Percentiles rank a stretch among this genome's conserved stretches.
Conservation (phyloP, 1,140 invertebrate species). For the Psilanteris sp. region DNA sequence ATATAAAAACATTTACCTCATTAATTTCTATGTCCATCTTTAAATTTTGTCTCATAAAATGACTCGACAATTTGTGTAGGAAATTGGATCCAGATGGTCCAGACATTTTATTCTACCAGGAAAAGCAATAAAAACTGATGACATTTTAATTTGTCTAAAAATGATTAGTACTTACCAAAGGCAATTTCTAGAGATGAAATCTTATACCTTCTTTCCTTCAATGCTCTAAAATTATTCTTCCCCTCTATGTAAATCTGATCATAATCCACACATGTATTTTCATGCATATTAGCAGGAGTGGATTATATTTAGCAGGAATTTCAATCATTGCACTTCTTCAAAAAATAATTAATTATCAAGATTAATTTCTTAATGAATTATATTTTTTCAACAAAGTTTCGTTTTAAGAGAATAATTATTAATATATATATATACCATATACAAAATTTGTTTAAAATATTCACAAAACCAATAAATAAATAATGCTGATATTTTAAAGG, state of each 20-base stretch:
- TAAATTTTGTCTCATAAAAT: constrained; percentile 37
- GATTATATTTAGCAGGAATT: constrained; percentile 74
- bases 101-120: constrained; percentile 23
- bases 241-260: constrained; percentile 54
- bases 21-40: constrained; percentile 56
- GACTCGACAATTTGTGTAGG: constrained; percentile 62
- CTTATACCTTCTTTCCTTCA: constrained; percentile 28
- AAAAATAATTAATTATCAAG: constrained; percentile 13
- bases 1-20: no score
- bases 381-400: background rate
- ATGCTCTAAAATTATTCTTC: constrained; percentile 66
- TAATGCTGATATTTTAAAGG: no score
- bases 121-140: background rate
- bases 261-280: constrained; percentile 64
- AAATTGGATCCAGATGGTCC: constrained; percentile 27
- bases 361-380: background rate
- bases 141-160: background rate
- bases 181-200: no score
- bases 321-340: constrained; percentile 31
- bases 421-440: no score
- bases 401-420: background rate
- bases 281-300: constrained; percentile 72
- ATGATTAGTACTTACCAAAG: no score
- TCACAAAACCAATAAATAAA: no score
- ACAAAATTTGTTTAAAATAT: no score